phyloP scores from a whole-genome alignment of 2,797 vertebrate species.

The Coluber constrictor region DNA sequence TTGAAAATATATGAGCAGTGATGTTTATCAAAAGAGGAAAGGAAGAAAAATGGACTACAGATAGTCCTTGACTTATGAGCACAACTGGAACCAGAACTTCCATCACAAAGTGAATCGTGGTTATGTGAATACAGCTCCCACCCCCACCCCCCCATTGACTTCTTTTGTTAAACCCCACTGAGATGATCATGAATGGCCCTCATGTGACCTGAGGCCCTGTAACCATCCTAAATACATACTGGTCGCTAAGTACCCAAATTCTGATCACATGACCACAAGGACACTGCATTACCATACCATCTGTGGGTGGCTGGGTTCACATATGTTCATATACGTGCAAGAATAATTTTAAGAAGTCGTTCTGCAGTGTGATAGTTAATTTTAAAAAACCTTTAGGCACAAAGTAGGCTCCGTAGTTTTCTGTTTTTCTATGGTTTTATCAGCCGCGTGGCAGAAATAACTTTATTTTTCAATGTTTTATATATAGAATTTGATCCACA shows the following conservation, averaged over 20 bases:
- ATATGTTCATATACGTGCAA: not conserved
- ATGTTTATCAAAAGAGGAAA: not conserved
- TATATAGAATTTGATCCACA: not conserved
- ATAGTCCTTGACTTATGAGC: not conserved
- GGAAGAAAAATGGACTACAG: not conserved
- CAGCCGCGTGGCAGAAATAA: not conserved
- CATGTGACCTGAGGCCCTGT: not conserved
- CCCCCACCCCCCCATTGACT: too few relatives aligned
- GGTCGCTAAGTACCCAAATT: not conserved
- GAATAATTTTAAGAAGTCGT: not conserved
- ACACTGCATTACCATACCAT: not conserved
- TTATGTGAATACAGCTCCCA: not conserved
- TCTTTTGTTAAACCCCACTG: not conserved
- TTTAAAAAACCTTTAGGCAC: not conserved
- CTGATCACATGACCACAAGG: not conserved
- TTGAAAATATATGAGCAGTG: not conserved
- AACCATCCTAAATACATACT: not conserved
- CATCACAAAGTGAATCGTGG: not conserved
- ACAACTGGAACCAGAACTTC: not conserved
- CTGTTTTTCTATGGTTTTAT: not conserved
- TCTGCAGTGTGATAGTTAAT: not conserved
- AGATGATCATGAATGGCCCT: not conserved
- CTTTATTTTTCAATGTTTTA: not conserved
- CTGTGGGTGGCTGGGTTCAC: not conserved
- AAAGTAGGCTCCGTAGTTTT: not conserved